These are phyloP conservation scores for Pterostichus niger DNA, from an alignment of 2,888 invertebrate genomes.

Conservation along the genomic window DNA sequence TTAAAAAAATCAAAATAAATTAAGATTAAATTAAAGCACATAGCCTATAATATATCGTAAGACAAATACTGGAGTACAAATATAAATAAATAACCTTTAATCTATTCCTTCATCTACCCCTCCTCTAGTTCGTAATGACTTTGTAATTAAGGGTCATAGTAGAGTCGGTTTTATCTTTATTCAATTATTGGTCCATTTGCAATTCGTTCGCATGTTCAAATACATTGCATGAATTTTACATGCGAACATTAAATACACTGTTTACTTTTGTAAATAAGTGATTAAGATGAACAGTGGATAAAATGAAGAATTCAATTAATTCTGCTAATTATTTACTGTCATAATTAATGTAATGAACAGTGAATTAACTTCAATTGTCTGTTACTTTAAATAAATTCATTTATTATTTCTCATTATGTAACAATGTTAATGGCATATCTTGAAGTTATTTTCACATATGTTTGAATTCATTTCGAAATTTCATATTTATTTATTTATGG, in stretches of 20 bases:
- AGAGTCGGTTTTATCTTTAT: conserved; percentile 49
- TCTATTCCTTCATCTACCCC: conserved; percentile 12
- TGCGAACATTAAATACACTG: conserved; percentile 53
- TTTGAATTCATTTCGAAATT: no score
- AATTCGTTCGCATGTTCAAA: conserved; percentile 56
- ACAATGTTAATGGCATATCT: not conserved
- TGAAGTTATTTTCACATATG: not conserved
- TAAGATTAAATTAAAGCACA: not conserved
- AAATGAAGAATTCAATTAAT: conserved; percentile 36
- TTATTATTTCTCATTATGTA: not conserved
- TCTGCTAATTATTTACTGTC: conserved; percentile 54
- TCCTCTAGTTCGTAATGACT: conserved; percentile 1
- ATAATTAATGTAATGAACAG: conserved; percentile 46
- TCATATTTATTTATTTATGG: no score
- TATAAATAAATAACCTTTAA: conserved; percentile 26
- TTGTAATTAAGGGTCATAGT: conserved; percentile 37
- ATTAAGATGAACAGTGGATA: conserved; percentile 33
- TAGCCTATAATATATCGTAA: not conserved
- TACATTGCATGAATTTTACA: conserved; percentile 57
- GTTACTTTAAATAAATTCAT: not conserved
- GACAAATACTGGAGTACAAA: not conserved
- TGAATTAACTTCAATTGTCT: not conserved
- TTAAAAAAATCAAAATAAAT: not conserved
- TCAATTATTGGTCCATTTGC: conserved; percentile 62
- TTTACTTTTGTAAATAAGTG: conserved; percentile 58